Evolutionary conservation across 2,888 invertebrate species (phyloP).

Genomic region (Trichacis sp.): DNA sequence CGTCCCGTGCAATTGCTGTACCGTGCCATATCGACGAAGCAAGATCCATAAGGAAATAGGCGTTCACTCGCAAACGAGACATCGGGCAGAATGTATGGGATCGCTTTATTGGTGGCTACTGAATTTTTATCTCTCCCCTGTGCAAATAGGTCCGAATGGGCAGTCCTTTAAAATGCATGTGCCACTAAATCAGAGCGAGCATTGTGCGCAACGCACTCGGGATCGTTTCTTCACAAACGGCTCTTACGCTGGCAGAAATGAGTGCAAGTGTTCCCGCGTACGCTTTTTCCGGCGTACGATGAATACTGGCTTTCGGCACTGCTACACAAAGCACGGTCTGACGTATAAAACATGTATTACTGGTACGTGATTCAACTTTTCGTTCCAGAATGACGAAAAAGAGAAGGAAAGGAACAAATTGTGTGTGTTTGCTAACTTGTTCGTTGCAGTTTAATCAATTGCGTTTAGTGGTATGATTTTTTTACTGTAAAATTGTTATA

Average conservation of each 20-base stretch:
- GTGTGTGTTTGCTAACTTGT: too few relatives aligned
- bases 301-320: slow-evolving; percentile 11
- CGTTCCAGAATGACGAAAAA: too few relatives aligned
- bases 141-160: slow-evolving; percentile 53
- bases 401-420: too few relatives aligned
- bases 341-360: slow-evolving; percentile 28
- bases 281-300: not conserved
- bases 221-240: slow-evolving; percentile 18
- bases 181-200: slow-evolving; percentile 56
- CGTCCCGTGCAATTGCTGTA: slow-evolving; percentile 10
- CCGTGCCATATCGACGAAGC: slow-evolving; percentile 10
- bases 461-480: too few relatives aligned
- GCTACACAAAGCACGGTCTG: slow-evolving; percentile 15
- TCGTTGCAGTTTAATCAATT: too few relatives aligned
- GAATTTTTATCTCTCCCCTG: slow-evolving; percentile 64
- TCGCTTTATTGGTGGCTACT: slow-evolving; percentile 57
- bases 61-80: slow-evolving; percentile 35
- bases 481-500: too few relatives aligned
- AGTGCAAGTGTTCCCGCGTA: slow-evolving; percentile 29
- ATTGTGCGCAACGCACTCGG: slow-evolving; percentile 19
- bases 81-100: slow-evolving; percentile 34
- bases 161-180: slow-evolving; percentile 55
- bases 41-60: slow-evolving; percentile 37
- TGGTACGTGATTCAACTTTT: not conserved
- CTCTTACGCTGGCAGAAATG: slow-evolving; percentile 7